A percentile compares a stretch with the other conserved stretches of the same genome.
These are phyloP conservation scores for Palythoa heliodiscus DNA, from an alignment of 92 coral and sea anemone genomes.

Conservation along the genomic window DNA sequence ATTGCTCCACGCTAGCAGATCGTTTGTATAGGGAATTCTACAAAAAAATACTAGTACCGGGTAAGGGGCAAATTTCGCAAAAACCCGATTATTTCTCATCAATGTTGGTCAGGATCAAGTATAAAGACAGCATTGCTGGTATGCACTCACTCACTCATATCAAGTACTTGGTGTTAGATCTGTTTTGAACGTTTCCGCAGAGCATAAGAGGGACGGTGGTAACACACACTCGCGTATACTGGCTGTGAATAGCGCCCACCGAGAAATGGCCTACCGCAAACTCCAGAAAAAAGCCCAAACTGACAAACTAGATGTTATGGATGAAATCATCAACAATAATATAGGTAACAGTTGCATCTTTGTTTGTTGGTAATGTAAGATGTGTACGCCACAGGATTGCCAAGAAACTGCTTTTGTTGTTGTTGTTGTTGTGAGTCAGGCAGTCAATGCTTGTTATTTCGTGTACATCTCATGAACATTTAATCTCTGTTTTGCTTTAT, in stretches of 20 bases:
- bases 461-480: no score
- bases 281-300: conserved; percentile 24
- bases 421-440: neutral
- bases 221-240: conserved; percentile 30
- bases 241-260: conserved; percentile 38
- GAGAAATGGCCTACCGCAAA: conserved; percentile 24
- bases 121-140: no score
- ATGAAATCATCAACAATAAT: conserved; percentile 30
- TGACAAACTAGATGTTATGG: conserved; percentile 27
- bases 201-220: conserved; percentile 6
- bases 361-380: neutral
- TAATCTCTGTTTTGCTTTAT: no score
- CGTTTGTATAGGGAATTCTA: no score
- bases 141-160: neutral
- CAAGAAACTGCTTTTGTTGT: neutral
- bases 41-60: no score
- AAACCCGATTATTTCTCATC: no score
- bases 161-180: neutral
- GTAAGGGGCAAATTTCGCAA: no score
- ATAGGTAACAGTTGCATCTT: neutral
- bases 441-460: no score
- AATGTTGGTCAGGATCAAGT: no score
- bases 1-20: no score
- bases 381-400: no score
- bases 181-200: conserved; percentile 7